Conservation (phyloP, 2,113 vertebrate species). For the Festucalex cinctus region DNA sequence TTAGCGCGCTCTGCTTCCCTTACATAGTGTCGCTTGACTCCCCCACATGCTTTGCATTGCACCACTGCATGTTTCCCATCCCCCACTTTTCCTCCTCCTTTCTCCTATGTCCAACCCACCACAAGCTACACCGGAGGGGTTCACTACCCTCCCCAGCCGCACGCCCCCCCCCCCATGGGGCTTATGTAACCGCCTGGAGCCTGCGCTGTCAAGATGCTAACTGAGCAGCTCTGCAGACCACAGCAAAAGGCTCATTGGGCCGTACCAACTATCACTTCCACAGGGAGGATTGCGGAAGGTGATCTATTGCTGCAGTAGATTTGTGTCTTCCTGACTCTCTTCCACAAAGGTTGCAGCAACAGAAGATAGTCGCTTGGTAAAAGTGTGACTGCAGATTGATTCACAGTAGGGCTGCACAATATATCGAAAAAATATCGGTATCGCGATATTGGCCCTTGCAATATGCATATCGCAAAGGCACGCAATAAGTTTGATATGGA, state of each 20-base stretch:
- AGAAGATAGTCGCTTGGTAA: background rate
- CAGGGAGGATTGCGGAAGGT: conserved; percentile 3
- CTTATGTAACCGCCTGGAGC: conserved; percentile 47
- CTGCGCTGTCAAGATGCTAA: conserved; percentile 45
- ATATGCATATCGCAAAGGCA: too few species aligned
- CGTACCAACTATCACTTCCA: conserved; percentile 11
- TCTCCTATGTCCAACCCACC: conserved; percentile 7
- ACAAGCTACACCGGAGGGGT: background rate
- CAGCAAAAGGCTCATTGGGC: conserved; percentile 23
- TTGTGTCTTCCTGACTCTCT: background rate
- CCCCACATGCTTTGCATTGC: conserved; percentile 44
- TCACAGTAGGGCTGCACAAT: too few species aligned
- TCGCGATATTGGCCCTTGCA: too few species aligned
- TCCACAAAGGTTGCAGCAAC: background rate
- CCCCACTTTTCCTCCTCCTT: conserved; percentile 15
- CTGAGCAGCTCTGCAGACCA: conserved; percentile 25
- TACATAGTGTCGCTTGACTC: conserved; percentile 19
- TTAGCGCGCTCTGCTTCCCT: conserved; percentile 6
- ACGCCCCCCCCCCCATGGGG: background rate
- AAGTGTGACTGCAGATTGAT: background rate
- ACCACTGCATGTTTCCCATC: conserved; percentile 31
- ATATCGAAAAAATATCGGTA: too few species aligned
- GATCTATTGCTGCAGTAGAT: conserved; percentile 11
- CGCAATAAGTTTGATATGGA: too few species aligned
- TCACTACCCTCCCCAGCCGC: background rate